These are phyloP conservation scores for Cathartes aura DNA, from an alignment of 2,113 vertebrate species.

Conservation along the genomic window DNA sequence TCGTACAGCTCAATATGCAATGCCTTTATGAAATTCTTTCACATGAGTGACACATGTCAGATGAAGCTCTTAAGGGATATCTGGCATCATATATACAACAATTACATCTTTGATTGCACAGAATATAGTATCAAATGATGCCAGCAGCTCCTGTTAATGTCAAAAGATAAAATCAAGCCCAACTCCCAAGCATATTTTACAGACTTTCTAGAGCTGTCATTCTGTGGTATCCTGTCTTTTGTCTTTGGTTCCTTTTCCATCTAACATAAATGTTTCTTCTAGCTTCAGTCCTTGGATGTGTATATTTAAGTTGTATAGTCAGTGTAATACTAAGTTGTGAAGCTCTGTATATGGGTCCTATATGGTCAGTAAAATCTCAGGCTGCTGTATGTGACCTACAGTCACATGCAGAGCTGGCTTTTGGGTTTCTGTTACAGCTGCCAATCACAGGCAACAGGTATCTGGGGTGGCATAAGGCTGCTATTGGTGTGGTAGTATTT, in stretches of 20 bases:
- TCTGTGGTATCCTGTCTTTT: neutral
- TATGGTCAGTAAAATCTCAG: neutral
- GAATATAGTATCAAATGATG: neutral
- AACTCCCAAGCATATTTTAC: neutral
- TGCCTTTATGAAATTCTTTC: neutral
- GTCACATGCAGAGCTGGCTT: neutral
- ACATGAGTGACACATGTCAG: conserved; percentile 14
- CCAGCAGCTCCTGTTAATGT: neutral
- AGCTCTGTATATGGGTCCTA: neutral
- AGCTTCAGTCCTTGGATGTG: neutral
- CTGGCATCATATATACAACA: neutral
- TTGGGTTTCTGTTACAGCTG: neutral
- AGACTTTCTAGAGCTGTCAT: neutral
- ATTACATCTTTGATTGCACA: conserved; percentile 36
- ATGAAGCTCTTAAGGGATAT: conserved; percentile 5
- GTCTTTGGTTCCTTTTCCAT: neutral
- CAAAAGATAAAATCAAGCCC: neutral
- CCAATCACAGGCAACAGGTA: neutral
- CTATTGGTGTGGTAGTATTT: neutral
- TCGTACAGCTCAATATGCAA: neutral
- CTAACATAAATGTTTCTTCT: neutral
- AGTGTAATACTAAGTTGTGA: neutral
- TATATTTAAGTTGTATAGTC: neutral
- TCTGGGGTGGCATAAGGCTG: neutral
- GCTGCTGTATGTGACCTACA: neutral